These are phyloP conservation scores for Drosophila pruinosa DNA, from an alignment of 1,140 invertebrate genomes.

Conservation along the genomic window DNA sequence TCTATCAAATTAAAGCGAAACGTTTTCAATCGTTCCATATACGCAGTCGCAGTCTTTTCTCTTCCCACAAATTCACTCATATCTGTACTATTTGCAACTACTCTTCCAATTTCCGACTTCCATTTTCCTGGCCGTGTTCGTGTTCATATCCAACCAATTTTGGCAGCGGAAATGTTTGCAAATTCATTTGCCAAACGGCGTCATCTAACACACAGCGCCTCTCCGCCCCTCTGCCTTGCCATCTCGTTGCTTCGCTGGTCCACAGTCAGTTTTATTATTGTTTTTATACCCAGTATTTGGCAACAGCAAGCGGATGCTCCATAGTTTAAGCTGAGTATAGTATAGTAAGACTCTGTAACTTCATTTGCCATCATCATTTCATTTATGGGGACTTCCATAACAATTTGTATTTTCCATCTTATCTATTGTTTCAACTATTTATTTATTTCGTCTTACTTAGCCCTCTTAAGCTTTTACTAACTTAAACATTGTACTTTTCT, in stretches of 20 bases:
- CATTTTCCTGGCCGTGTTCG: slow-evolving; percentile 27
- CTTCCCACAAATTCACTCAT: background rate
- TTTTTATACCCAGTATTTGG: slow-evolving; percentile 10
- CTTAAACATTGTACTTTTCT: no score
- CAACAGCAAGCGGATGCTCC: no score
- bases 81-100: background rate
- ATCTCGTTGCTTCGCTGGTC: background rate
- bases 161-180: slow-evolving; percentile 72
- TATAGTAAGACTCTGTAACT: no score
- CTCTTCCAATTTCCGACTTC: slow-evolving; percentile 38
- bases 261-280: slow-evolving; percentile 24
- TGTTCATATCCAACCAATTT: slow-evolving; percentile 69
- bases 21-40: slow-evolving; percentile 17
- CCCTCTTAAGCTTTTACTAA: no score
- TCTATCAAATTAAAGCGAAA: slow-evolving; percentile 75
- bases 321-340: no score
- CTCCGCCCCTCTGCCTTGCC: background rate
- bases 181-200: slow-evolving; percentile 77
- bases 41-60: background rate
- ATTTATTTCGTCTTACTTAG: no score
- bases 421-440: no score
- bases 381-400: no score
- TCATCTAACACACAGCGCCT: slow-evolving; percentile 59
- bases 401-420: no score
- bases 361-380: no score